Base-by-base conservation (phyloP, 2,888 invertebrate genomes). In the Drosophila recens region DNA sequence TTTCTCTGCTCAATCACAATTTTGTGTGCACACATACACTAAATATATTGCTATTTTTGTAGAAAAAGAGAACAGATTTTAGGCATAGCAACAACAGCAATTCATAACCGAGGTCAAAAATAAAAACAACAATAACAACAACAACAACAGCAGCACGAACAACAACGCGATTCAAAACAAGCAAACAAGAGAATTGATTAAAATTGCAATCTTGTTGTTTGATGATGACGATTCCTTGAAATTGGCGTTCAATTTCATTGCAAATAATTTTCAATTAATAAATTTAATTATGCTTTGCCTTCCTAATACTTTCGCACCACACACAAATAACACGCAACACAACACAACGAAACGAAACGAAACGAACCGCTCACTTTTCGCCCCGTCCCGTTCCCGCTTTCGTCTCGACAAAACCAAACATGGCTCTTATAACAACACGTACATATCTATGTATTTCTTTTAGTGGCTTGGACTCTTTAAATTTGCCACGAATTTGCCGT, bases 321-420 rank as follows among this genome's bases (percentile, higher is more conserved):
- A 72, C 52, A 63, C 61, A 72, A 68, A 75, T 36, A 70, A 79
- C 82, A 68, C 64, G 62, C 66, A 64, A 64, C 48, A 53, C 30
- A 75, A 61, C 42, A 34, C 45, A 75, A 56, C 52, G n/a, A n/a
- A n/a, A 30, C 4, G n/a, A n/a, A 27, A 61, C 20, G 46, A 36
- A 45, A n/a, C 56, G 45, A 56, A 58, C 79, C 85, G 79, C 64
- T 81, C 82, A 85, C 81, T 79, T 85, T 83, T 84, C 11, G 8
- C 36, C 9, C 48, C 46, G 38, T 58, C 42, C 40, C 57, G 56
- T 65, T 43, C 52, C 56, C 48, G 48, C 33, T 63, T 48, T 43
- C 65, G 62, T 69, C 62, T 48, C 54, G 42, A 3, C 46, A 30
- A 46, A 34, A 52, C 56, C 43, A 53, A 42, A 53, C 57, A 56